Conservation (phyloP, 2,113 vertebrate species). For the Nibea albiflora region DNA sequence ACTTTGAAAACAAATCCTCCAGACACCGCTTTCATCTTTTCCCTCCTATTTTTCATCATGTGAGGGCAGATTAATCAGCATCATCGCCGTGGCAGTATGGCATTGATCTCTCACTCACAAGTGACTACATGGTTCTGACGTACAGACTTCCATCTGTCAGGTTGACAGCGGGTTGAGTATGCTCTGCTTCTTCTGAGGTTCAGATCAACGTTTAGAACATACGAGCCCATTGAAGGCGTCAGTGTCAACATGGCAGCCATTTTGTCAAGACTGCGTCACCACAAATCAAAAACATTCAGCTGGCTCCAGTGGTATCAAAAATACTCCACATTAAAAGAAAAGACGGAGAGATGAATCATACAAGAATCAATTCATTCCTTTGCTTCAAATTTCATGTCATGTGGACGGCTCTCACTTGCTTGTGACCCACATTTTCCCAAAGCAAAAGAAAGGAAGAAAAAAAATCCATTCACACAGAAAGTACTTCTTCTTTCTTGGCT, state of each 20-base stretch:
- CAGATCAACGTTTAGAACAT: conserved; percentile 8
- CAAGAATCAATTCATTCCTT: conserved; percentile 1
- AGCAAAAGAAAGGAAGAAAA: conserved; percentile 40
- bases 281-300: background rate
- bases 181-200: background rate
- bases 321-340: conserved; percentile 13
- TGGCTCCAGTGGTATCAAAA: conserved; percentile 5
- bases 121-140: conserved; percentile 39
- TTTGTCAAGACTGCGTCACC: conserved; percentile 26
- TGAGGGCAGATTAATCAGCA: conserved; percentile 54
- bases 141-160: background rate
- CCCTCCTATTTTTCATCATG: conserved; percentile 21
- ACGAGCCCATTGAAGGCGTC: background rate
- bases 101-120: conserved; percentile 55
- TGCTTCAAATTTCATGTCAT: conserved; percentile 51
- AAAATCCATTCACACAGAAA: conserved; percentile 68
- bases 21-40: background rate
- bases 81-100: conserved; percentile 24
- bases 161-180: conserved; percentile 5
- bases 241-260: background rate
- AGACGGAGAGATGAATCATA: conserved; percentile 36
- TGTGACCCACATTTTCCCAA: conserved; percentile 70
- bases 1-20: conserved; percentile 3
- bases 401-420: conserved; percentile 36
- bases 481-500: conserved; percentile 69